phyloP scores from a whole-genome alignment of 2,888 invertebrate genomes.

The Orthosia incerta region DNA sequence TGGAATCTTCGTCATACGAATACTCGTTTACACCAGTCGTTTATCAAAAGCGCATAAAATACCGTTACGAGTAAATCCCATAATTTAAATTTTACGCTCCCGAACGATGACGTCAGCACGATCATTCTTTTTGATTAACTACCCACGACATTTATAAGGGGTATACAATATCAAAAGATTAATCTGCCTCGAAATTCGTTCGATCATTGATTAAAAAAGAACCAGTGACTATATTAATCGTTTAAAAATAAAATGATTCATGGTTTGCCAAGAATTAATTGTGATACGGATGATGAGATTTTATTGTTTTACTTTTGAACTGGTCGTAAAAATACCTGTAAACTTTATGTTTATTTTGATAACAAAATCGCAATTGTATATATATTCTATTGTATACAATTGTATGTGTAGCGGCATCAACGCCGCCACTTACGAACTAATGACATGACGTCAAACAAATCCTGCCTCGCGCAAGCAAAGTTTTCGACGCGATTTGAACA shows the following conservation, averaged over 20 bases:
- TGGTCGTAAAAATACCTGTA: constrained; percentile 13
- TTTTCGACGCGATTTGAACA: too few relatives aligned
- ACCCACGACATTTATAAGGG: constrained; percentile 28
- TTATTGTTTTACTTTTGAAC: constrained; percentile 27
- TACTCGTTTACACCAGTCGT: neutral
- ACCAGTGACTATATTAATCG: constrained; percentile 1
- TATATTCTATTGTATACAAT: too few relatives aligned
- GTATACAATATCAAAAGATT: constrained; percentile 26
- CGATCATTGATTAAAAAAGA: constrained; percentile 18
- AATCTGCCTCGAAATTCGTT: constrained; percentile 1
- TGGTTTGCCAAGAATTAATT: constrained; percentile 27
- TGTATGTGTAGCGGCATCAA: too few relatives aligned
- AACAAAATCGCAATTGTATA: neutral
- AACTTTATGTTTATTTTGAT: constrained; percentile 10
- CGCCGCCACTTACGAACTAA: too few relatives aligned
- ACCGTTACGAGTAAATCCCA: constrained; percentile 12
- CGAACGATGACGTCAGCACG: constrained; percentile 14
- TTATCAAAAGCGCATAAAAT: constrained; percentile 6
- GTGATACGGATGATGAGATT: constrained; percentile 5
- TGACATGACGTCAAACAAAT: too few relatives aligned
- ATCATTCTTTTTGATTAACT: constrained; percentile 41
- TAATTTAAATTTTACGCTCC: constrained; percentile 10
- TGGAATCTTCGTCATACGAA: neutral
- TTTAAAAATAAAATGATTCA: constrained; percentile 30
- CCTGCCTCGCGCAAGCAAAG: too few relatives aligned